phyloP scores from a whole-genome alignment of 2,888 invertebrate species.

The Bursaphelenchus okinawaensis region DNA sequence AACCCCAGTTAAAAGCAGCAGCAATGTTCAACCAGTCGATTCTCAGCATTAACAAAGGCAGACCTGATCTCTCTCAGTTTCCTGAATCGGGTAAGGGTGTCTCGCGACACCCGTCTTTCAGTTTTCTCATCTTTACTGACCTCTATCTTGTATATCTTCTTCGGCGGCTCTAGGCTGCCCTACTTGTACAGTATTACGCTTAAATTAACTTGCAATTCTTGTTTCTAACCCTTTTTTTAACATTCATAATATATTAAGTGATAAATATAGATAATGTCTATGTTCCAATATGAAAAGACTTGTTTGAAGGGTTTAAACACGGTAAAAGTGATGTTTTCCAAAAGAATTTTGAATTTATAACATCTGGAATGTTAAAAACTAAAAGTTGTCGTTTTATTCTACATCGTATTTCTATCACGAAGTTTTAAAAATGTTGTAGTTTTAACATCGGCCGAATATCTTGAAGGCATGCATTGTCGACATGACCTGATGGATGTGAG shows the following conservation, averaged over 20 bases:
- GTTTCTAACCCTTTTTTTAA: not conserved
- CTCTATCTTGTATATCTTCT: not conserved
- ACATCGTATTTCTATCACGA: too few relatives aligned
- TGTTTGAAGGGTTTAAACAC: too few relatives aligned
- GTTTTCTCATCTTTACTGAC: not conserved
- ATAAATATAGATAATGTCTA: not conserved
- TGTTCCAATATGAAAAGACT: too few relatives aligned
- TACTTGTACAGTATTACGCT: not conserved
- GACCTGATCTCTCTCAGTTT: not conserved
- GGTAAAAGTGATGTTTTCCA: too few relatives aligned
- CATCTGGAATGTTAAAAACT: too few relatives aligned
- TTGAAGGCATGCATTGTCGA: conserved; percentile 24
- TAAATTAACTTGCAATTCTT: not conserved
- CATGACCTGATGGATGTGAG: conserved; percentile 9
- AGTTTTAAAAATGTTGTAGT: not conserved
- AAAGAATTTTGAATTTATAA: too few relatives aligned
- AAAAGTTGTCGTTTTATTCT: too few relatives aligned
- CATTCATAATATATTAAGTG: not conserved
- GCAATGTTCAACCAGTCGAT: not conserved
- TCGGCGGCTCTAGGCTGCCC: too few relatives aligned
- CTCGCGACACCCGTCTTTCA: not conserved
- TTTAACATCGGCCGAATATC: conserved; percentile 29
- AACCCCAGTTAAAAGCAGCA: not conserved
- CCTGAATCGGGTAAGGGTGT: not conserved
- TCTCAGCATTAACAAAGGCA: not conserved